Conservation (phyloP, 2,888 invertebrate genomes). For the Tortrix viridana region DNA sequence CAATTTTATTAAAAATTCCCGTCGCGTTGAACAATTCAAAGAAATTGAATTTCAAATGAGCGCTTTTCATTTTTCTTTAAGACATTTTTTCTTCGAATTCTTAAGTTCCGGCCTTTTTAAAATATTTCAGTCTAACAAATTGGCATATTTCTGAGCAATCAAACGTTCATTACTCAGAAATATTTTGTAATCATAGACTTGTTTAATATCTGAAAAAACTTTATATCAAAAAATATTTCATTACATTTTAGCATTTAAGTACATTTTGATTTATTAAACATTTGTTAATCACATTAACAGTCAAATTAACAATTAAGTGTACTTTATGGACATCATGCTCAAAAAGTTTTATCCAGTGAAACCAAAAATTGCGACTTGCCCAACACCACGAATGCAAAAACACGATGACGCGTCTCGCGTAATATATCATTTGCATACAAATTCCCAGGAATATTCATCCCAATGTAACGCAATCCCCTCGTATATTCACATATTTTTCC, state of each 20-base stretch:
- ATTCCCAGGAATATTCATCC: slow-evolving; percentile 13
- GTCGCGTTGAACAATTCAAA: neutral
- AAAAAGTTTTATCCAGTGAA: too few species aligned
- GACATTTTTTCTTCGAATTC: neutral
- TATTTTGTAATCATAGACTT: too few species aligned
- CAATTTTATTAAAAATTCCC: neutral
- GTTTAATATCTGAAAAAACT: too few species aligned
- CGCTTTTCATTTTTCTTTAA: slow-evolving; percentile 11
- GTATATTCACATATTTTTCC: slow-evolving; percentile 18
- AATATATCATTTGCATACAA: slow-evolving; percentile 6
- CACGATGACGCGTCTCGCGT: neutral
- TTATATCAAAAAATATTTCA: too few species aligned
- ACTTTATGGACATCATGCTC: too few species aligned
- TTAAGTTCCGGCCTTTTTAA: slow-evolving; percentile 12
- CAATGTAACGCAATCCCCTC: slow-evolving; percentile 4
- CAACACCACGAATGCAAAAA: neutral
- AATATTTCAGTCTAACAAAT: slow-evolving; percentile 11
- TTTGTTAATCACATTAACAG: too few species aligned
- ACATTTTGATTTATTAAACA: too few species aligned
- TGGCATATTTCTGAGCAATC: slow-evolving; percentile 6
- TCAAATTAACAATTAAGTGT: too few species aligned
- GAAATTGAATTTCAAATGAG: slow-evolving; percentile 16
- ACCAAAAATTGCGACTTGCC: neutral
- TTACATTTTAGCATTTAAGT: too few species aligned
- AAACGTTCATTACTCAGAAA: too few species aligned